A percentile compares a stretch with the other conserved stretches of the same genome.
These are phyloP conservation scores for Drosophila dunni DNA, from an alignment of 1,140 invertebrate genomes.

Conservation along the genomic window DNA sequence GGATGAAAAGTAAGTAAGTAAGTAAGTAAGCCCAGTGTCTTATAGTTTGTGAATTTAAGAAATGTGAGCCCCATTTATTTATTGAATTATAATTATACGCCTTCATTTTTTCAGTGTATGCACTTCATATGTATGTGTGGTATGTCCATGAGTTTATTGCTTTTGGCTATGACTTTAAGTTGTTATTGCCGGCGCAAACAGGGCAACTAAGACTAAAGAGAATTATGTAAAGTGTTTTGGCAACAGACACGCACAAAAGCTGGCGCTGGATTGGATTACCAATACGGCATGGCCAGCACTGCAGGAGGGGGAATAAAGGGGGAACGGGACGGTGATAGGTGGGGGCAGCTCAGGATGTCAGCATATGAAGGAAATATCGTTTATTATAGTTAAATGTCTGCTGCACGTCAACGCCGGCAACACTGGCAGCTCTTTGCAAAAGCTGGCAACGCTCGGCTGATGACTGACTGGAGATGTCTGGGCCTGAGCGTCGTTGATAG, in stretches of 20 bases:
- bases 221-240: slow-evolving; percentile 52
- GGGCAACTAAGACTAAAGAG: slow-evolving; percentile 33
- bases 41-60: no score
- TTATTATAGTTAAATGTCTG: slow-evolving; percentile 75
- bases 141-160: slow-evolving; percentile 30
- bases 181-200: slow-evolving; percentile 10
- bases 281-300: background rate
- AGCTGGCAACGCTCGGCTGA: slow-evolving; percentile 25
- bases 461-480: slow-evolving; percentile 38
- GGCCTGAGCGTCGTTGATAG: slow-evolving; percentile 55
- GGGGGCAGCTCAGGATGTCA: slow-evolving; percentile 31
- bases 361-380: slow-evolving; percentile 68
- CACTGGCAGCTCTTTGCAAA: slow-evolving; percentile 9
- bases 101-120: background rate
- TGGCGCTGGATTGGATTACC: slow-evolving; percentile 43
- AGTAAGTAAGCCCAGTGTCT: no score
- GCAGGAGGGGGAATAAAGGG: background rate
- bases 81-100: background rate
- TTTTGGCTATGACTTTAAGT: slow-evolving; percentile 29
- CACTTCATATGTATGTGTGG: background rate
- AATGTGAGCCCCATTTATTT: no score
- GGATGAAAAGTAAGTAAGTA: no score
- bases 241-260: slow-evolving; percentile 26
- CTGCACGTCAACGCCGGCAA: slow-evolving; percentile 56
- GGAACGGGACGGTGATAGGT: background rate